Base-by-base conservation (phyloP, 2,113 vertebrate species). In the Corythoichthys intestinalis region DNA sequence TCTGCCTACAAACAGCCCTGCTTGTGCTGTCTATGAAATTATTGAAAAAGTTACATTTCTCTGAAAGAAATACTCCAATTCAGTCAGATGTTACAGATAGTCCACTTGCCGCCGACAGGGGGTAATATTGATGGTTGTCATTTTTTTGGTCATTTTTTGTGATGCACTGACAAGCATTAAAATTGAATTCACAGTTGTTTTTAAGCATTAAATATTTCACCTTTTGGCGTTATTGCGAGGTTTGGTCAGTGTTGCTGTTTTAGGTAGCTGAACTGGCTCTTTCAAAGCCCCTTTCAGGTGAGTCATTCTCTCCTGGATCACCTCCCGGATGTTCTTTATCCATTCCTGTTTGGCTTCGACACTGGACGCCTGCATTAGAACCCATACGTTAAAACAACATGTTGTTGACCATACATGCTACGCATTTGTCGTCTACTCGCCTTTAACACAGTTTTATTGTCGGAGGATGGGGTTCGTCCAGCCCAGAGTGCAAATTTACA, bases 401-500 rank as follows among this genome's bases (percentile, higher is more conserved):
- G 37, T 47, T 34, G 12, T 20, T 41, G 39, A 66, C 17, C 10
- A 53, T 1, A n/a, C 35, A n/a, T 50, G 5, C 17, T n/a, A 4
- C 2, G 3, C 2, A 53, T 66, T 35, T 3, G 17, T 46, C 14
- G 3, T 56, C 44, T 12, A 52, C 78, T 85, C 80, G 96, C 97
- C 91, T 98, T 98, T 28, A 99, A 91, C 61, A 98, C 97, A 2
- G 96, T 98, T 88, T 97, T 98, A 75, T 98, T 98, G 83, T 99
- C 97, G 48, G 97, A 99, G 62, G 96, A 98, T 1, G 97, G 97
- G 44, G 97, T 98, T 78, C 97, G 90, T 85, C 97, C 97, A 56
- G 95, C 94, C 97, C 97, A 99, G 82, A 99, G 91, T 58, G 97
- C 97, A 84, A 98, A 98, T 84, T 99, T 99, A 90, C 96, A 98